Percentiles rank a stretch among this genome's conserved stretches.
phyloP scores from a whole-genome alignment of 2,888 invertebrate species.

The Drosophila limbata region DNA sequence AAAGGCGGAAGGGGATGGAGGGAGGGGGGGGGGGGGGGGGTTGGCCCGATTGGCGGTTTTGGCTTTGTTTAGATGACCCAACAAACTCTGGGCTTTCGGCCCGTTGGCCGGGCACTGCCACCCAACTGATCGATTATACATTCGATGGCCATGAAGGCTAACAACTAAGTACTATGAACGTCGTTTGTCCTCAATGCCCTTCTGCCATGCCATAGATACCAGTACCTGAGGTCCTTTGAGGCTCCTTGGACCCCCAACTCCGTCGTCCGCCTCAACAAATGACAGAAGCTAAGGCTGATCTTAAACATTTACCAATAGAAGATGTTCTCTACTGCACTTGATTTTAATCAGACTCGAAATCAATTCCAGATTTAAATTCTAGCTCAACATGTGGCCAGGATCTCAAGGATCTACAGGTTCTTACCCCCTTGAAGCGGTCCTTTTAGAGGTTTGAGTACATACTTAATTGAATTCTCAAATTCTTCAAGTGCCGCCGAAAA shows the following conservation, averaged over 20 bases:
- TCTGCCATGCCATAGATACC: conserved; percentile 45
- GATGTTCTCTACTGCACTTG: background rate
- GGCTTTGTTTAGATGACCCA: conserved; percentile 80
- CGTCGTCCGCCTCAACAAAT: background rate
- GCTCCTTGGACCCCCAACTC: background rate
- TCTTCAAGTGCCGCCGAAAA: conserved; percentile 48
- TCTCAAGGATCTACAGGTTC: conserved; percentile 21
- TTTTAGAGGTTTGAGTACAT: conserved; percentile 1
- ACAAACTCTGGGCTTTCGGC: conserved; percentile 66
- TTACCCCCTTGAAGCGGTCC: conserved; percentile 9
- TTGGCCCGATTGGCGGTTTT: conserved; percentile 41
- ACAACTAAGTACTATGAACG: conserved; percentile 32
- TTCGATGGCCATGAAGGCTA: conserved; percentile 80
- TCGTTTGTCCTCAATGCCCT: conserved; percentile 58
- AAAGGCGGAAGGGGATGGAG: background rate
- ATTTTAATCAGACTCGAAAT: conserved; percentile 15
- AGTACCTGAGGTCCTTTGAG: background rate
- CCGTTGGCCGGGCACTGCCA: conserved; percentile 74
- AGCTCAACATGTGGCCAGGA: conserved; percentile 19
- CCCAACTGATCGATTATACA: conserved; percentile 79
- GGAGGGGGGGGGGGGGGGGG: no score
- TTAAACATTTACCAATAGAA: background rate
- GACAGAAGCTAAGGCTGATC: background rate
- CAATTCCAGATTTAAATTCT: conserved; percentile 22
- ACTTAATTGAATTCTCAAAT: conserved; percentile 52